phyloP scores from a whole-genome alignment of 1,140 invertebrate species.

The Trichogramma pretiosum region DNA sequence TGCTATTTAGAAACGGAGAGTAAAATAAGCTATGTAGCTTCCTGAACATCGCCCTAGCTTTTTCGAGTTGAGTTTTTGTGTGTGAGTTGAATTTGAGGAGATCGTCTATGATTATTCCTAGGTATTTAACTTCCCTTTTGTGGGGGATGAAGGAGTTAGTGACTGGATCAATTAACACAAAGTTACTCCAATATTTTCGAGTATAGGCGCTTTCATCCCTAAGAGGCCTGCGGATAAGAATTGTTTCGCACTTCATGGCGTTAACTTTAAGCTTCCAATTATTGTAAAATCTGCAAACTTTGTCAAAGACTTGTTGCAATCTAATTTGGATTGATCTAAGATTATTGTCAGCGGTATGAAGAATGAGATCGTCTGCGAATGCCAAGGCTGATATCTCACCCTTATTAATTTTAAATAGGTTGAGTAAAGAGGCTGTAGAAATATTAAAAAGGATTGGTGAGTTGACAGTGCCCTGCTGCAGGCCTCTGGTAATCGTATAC shows the following conservation, averaged over 20 bases:
- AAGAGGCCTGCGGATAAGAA: no score
- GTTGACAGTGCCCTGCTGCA: constrained; percentile 9
- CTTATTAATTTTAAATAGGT: constrained; percentile 1
- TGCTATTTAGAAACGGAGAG: no score
- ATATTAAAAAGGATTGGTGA: constrained; percentile 15
- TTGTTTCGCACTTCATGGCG: constrained; percentile 10
- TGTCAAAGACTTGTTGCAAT: not conserved
- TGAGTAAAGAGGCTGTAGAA: not conserved
- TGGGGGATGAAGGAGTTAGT: no score
- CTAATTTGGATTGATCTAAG: not conserved
- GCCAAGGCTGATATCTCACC: not conserved
- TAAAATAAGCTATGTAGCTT: no score
- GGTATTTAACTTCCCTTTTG: no score
- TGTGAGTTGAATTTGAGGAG: no score
- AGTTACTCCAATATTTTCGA: no score
- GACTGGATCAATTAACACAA: no score
- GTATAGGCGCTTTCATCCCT: no score
- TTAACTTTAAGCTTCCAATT: constrained; percentile 6
- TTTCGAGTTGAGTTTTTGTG: no score
- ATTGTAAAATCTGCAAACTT: not conserved
- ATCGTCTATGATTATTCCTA: no score
- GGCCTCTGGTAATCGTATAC: not conserved
- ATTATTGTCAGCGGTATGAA: not conserved
- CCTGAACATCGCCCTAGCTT: no score
- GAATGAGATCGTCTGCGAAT: constrained; percentile 11